These are phyloP conservation scores for Argopecten irradians DNA, from an alignment of 1,140 invertebrate genomes.

Conservation along the genomic window DNA sequence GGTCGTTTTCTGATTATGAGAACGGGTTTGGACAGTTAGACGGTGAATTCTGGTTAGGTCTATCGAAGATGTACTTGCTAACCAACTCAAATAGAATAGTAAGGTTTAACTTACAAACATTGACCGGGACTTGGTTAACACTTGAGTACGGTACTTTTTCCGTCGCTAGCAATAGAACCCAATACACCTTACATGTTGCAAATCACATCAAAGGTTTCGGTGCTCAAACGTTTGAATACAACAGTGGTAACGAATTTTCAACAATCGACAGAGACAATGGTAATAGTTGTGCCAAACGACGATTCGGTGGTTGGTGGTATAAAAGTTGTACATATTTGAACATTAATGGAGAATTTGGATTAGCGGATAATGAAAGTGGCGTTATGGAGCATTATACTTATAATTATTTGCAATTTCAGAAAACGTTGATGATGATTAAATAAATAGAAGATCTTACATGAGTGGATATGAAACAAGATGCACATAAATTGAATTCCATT, in stretches of 20 bases:
- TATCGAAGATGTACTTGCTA: background rate
- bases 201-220: background rate
- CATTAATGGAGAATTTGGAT: background rate
- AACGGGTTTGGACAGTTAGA: background rate
- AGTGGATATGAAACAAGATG: too few relatives aligned
- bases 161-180: background rate
- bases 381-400: background rate
- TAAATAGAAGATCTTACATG: too few relatives aligned
- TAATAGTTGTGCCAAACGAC: background rate
- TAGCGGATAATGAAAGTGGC: background rate
- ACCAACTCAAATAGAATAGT: background rate
- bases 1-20: background rate
- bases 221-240: background rate
- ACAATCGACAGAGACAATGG: background rate
- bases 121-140: background rate
- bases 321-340: background rate
- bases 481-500: too few relatives aligned
- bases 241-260: background rate
- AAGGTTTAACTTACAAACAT: background rate
- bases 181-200: background rate
- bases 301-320: background rate
- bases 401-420: background rate
- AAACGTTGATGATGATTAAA: background rate
- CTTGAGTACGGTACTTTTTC: background rate
- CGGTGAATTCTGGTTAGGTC: slow-evolving; percentile 24